A percentile compares a stretch with the other conserved stretches of the same genome.
These are phyloP conservation scores for Diogma glabrata DNA, from an alignment of 2,888 invertebrate genomes.

Conservation along the genomic window DNA sequence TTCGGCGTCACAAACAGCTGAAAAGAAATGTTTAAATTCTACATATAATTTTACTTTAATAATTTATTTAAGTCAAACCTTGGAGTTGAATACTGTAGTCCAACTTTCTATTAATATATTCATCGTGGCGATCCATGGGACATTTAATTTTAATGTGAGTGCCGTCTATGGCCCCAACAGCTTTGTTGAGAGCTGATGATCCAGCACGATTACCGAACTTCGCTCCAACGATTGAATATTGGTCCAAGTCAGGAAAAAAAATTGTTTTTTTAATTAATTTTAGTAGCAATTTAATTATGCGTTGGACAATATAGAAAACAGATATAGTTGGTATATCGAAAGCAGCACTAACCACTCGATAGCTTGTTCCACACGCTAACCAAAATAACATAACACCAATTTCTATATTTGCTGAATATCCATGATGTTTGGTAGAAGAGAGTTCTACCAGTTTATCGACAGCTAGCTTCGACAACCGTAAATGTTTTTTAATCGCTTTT, in stretches of 20 bases:
- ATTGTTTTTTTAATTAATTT: background rate
- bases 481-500: background rate
- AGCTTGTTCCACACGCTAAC: too few species aligned
- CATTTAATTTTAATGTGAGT: background rate
- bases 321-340: too few species aligned
- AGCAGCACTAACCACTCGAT: too few species aligned
- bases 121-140: background rate
- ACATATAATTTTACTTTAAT: too few species aligned
- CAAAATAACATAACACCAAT: too few species aligned
- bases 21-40: too few species aligned
- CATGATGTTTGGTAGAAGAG: background rate
- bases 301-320: too few species aligned
- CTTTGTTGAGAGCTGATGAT: background rate
- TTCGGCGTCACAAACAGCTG: background rate
- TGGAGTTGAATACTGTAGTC: too few species aligned
- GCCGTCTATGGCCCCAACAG: background rate
- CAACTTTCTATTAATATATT: background rate
- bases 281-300: too few species aligned
- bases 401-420: too few species aligned
- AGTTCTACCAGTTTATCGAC: background rate
- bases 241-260: background rate
- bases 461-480: background rate
- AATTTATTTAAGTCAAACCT: too few species aligned
- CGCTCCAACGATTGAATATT: background rate
- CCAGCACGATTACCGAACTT: background rate